phyloP scores from a whole-genome alignment of 2,797 vertebrate genomes.

The Notoglanidium macrostoma region DNA sequence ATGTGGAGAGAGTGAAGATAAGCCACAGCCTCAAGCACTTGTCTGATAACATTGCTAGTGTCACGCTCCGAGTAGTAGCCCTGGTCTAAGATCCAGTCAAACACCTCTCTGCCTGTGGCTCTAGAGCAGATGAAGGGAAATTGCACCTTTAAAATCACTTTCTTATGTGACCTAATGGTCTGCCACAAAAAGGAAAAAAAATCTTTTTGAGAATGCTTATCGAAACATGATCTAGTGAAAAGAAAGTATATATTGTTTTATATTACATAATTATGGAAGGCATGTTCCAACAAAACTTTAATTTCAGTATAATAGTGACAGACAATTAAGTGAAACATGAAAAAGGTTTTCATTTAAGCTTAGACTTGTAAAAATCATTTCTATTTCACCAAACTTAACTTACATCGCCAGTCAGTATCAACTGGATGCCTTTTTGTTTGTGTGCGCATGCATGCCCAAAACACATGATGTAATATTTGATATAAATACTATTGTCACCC shows the following conservation, averaged over 20 bases:
- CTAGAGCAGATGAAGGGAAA: conserved; percentile 67
- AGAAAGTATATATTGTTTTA: not conserved
- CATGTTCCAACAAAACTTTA: not conserved
- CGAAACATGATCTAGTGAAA: not conserved
- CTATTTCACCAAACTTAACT: not conserved
- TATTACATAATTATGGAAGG: not conserved
- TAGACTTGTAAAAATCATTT: not conserved
- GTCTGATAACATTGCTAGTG: conserved; percentile 96
- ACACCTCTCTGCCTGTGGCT: conserved; percentile 95
- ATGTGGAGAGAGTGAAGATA: conserved; percentile 95
- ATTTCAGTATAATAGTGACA: not conserved
- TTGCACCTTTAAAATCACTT: not conserved
- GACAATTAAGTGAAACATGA: not conserved
- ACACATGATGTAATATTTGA: conserved; percentile 35
- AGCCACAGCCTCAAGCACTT: conserved; percentile 95
- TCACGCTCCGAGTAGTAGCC: conserved; percentile 97
- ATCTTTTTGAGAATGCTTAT: not conserved
- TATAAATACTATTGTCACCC: conserved; percentile 34
- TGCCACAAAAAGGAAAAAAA: not conserved
- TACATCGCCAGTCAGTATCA: not conserved
- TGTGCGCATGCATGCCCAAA: not conserved
- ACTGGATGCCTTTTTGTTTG: not conserved
- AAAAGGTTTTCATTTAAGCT: not conserved
- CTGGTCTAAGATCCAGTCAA: conserved; percentile 99
- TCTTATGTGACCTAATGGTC: not conserved